Percentiles rank a stretch among this genome's conserved stretches.
Conservation (phyloP, 2,113 vertebrate species). For the Electrona antarctica region DNA sequence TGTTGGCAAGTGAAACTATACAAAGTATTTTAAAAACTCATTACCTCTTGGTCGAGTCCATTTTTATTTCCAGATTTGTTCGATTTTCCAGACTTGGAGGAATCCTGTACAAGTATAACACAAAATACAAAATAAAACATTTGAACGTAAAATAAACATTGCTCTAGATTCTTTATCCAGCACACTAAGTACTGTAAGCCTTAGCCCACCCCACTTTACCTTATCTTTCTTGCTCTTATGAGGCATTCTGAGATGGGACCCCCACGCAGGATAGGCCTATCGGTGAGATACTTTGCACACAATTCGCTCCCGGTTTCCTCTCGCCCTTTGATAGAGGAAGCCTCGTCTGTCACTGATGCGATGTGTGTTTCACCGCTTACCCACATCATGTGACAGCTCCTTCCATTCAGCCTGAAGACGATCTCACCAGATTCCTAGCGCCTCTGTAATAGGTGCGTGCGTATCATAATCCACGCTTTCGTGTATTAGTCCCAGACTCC, state of each 20-base stretch:
- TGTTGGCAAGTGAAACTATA: neutral
- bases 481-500: neutral
- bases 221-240: constrained; percentile 92
- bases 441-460: neutral
- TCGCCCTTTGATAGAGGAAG: constrained; percentile 16
- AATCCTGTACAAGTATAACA: constrained; percentile 77
- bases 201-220: constrained; percentile 70
- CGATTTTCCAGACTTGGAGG: constrained; percentile 85
- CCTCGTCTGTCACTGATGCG: constrained; percentile 42
- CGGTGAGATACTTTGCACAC: constrained; percentile 17
- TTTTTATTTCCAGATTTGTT: constrained; percentile 86
- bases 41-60: constrained; percentile 86
- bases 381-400: constrained; percentile 57
- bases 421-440: constrained; percentile 23
- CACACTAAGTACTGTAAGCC: neutral
- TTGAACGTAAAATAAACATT: neutral
- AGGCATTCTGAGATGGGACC: constrained; percentile 78
- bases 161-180: neutral
- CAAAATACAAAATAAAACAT: neutral
- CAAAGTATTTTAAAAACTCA: constrained; percentile 12
- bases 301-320: constrained; percentile 5
- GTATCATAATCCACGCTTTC: neutral
- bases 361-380: constrained; percentile 32
- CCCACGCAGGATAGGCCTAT: constrained; percentile 46
- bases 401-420: neutral